These are phyloP conservation scores for Popillia japonica DNA, from an alignment of 1,140 invertebrate species.

Conservation along the genomic window DNA sequence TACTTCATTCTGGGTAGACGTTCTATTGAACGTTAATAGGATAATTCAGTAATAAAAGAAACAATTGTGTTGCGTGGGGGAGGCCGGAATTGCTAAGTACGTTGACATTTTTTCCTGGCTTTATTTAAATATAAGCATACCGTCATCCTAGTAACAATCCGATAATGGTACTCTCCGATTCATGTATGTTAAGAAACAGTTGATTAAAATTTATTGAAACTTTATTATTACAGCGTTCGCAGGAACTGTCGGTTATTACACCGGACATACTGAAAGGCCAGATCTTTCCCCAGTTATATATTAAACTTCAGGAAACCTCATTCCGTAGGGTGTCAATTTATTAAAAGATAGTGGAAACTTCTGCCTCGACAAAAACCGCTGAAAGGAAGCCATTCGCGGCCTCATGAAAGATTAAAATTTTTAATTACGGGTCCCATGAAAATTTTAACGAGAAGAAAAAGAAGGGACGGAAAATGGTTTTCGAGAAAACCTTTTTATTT, in stretches of 20 bases:
- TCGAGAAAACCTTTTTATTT: neutral
- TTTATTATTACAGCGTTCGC: constrained; percentile 19
- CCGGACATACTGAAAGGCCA: constrained; percentile 23
- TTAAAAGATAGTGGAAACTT: constrained; percentile 40
- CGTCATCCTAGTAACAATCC: neutral
- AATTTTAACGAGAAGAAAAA: constrained; percentile 39
- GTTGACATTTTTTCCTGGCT: constrained; percentile 38
- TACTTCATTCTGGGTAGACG: constrained; percentile 43
- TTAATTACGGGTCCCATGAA: constrained; percentile 42
- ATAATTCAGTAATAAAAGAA: constrained; percentile 46
- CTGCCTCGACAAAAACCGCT: constrained; percentile 34
- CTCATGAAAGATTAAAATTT: constrained; percentile 44
- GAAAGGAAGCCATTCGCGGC: constrained; percentile 41
- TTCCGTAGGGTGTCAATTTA: constrained; percentile 38
- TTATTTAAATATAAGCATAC: constrained; percentile 19
- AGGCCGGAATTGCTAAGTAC: constrained; percentile 39
- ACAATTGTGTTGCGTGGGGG: constrained; percentile 44
- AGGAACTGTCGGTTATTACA: neutral
- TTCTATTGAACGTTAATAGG: constrained; percentile 41
- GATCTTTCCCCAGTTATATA: constrained; percentile 17
- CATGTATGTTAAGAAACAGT: neutral
- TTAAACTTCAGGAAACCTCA: constrained; percentile 36
- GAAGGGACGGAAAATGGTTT: constrained; percentile 9
- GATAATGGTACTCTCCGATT: neutral
- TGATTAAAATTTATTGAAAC: constrained; percentile 33